Percentiles rank a stretch among this genome's conserved stretches.
phyloP scores from a whole-genome alignment of 2,797 vertebrate genomes.

The Notolabrus celidotus region DNA sequence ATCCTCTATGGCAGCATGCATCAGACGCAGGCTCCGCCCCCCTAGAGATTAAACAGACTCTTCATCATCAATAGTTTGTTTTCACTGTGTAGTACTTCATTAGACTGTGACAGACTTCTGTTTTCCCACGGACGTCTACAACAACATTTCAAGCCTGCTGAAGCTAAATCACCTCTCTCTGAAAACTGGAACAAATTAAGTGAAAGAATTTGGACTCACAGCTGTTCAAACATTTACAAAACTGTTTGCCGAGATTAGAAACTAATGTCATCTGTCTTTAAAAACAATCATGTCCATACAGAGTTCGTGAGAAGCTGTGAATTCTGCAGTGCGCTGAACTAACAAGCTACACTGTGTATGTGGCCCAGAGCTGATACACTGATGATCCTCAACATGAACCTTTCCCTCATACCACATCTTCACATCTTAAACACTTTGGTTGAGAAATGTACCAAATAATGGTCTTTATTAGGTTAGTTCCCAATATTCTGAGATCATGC shows the following conservation, averaged over 20 bases:
- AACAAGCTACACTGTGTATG: not conserved
- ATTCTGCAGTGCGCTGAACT: not conserved
- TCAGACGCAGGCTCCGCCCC: conserved; percentile 89
- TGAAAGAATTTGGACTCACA: conserved; percentile 28
- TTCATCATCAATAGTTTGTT: conserved; percentile 1
- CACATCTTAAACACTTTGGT: not conserved
- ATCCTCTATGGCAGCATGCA: conserved; percentile 85
- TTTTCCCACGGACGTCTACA: not conserved
- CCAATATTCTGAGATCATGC: not conserved
- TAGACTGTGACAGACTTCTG: not conserved
- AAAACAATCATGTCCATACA: conserved; percentile 13
- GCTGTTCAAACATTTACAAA: conserved; percentile 50
- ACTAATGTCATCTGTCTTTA: conserved; percentile 8
- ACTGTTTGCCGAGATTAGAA: conserved; percentile 15
- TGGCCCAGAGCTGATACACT: not conserved
- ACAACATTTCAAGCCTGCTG: too few relatives aligned
- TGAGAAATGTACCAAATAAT: not conserved
- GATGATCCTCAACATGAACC: not conserved
- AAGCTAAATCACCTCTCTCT: not conserved
- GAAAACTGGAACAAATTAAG: conserved; percentile 21
- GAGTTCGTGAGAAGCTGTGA: conserved; percentile 33
- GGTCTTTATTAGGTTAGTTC: not conserved
- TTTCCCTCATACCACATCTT: not conserved
- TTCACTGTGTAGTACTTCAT: conserved; percentile 15
- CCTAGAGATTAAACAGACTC: conserved; percentile 77